Evolutionary conservation across 2,888 invertebrate genomes (phyloP), one percentile per base, ranked within the genome.

Genomic region (Caradrina clavipalpis): DNA sequence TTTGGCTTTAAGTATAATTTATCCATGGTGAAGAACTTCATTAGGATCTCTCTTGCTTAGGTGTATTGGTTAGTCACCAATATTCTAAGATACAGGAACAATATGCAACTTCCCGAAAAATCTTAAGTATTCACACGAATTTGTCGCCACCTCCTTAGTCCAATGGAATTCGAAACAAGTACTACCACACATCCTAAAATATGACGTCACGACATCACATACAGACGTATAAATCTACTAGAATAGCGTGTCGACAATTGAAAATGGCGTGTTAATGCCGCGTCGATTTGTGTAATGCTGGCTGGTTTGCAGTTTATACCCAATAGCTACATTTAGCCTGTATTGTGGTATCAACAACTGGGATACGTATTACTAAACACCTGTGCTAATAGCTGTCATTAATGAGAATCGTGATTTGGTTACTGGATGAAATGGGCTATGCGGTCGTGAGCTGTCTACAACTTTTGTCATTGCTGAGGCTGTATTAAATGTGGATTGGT

Each of bases 381-480:
- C 85, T 85, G 85, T 62, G 68, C 66, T 78, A 83, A 85, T 85
- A 42, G 63, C 56, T 69, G 75, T 73, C 76, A 78, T 75, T 83
- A 78, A 80, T 65, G 81, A 76, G 78, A 74, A 85, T 83, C 83
- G 81, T 83, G 81, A 83, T 85, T 83, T 81, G 83, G 72, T 78
- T 81, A 70, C 71, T 67, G 66, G 19, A 71, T 83, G 69, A 66
- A 83, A 85, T 81, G 62, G 69, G 54, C 50, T 56, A 55, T 76
- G 80, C 26, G 81, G 81, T 83, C 56, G 56, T 56, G 63, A 62
- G 22, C 66, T 69, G 80, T 82, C 83, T 73, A 63, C 78, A 67
- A 83, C 56, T 83, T 83, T 73, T 68, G 70, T 56, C 53, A 45
- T 64, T 53, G 64, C 45, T 55, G 66, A 45, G 42, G 60, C 64